A percentile compares a stretch with the other conserved stretches of the same genome.
These are phyloP conservation scores for Anabacerthia variegaticeps DNA, from an alignment of 2,797 vertebrate genomes.

Conservation along the genomic window DNA sequence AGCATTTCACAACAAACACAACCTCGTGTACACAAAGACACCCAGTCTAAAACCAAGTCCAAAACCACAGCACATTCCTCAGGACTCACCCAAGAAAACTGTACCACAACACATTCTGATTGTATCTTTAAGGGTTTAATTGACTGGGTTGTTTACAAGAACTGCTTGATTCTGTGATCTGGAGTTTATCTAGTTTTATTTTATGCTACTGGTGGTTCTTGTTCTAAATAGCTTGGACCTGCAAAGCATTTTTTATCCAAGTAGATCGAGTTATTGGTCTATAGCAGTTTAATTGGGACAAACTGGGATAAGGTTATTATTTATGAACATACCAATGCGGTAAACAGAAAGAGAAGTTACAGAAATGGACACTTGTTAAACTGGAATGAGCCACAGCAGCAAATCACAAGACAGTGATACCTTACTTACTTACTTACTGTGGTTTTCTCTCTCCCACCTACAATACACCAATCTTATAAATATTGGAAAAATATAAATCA, in stretches of 20 bases:
- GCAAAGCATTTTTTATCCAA: background rate
- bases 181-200: background rate
- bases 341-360: background rate
- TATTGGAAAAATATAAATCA: background rate
- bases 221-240: background rate
- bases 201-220: background rate
- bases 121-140: background rate
- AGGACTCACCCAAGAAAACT: background rate
- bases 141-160: background rate
- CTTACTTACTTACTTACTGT: background rate
- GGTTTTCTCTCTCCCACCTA: background rate
- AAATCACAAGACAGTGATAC: background rate
- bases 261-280: background rate
- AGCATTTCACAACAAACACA: background rate
- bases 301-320: background rate
- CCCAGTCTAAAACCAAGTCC: background rate
- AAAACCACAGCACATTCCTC: background rate
- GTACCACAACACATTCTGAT: background rate
- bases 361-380: background rate
- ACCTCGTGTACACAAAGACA: background rate
- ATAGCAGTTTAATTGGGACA: background rate
- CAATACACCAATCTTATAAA: background rate
- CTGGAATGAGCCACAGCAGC: background rate
- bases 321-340: background rate
- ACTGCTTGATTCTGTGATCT: background rate